A percentile compares a stretch with the other conserved stretches of the same genome.
Evolutionary conservation across 2,113 vertebrate genomes (phyloP).

Genomic region (Sprattus sprattus): DNA sequence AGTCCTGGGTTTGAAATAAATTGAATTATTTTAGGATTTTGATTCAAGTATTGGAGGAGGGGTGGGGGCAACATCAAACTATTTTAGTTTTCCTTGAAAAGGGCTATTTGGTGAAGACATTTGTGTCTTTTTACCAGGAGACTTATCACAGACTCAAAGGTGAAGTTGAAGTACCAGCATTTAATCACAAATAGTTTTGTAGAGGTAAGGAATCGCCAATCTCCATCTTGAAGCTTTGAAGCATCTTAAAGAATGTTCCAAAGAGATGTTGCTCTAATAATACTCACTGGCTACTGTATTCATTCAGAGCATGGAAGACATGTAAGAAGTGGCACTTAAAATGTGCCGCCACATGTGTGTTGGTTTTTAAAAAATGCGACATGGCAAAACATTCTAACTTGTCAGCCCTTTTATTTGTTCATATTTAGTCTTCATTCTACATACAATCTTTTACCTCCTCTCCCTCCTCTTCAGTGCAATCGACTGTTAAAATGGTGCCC

Average conservation of each 20-base stretch:
- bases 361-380: neutral
- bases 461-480: slow-evolving; percentile 81
- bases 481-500: slow-evolving; percentile 99
- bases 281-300: neutral
- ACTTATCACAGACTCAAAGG: slow-evolving; percentile 99
- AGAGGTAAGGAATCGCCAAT: slow-evolving; percentile 84
- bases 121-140: slow-evolving; percentile 75
- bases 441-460: neutral
- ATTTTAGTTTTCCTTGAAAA: neutral
- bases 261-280: neutral
- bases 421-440: neutral
- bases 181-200: slow-evolving; percentile 99
- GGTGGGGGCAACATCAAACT: neutral
- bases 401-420: neutral
- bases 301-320: neutral
- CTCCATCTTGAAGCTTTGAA: neutral
- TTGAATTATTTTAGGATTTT: neutral
- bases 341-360: neutral
- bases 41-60: neutral
- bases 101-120: slow-evolving; percentile 10
- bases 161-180: slow-evolving; percentile 99
- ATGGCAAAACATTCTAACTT: neutral
- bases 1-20: neutral
- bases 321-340: neutral
- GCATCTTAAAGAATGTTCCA: neutral